These are phyloP conservation scores for Aurelia sp. DNA, from an alignment of 30 jellyfish, hydroid and myxozoan species.

Conservation along the genomic window DNA sequence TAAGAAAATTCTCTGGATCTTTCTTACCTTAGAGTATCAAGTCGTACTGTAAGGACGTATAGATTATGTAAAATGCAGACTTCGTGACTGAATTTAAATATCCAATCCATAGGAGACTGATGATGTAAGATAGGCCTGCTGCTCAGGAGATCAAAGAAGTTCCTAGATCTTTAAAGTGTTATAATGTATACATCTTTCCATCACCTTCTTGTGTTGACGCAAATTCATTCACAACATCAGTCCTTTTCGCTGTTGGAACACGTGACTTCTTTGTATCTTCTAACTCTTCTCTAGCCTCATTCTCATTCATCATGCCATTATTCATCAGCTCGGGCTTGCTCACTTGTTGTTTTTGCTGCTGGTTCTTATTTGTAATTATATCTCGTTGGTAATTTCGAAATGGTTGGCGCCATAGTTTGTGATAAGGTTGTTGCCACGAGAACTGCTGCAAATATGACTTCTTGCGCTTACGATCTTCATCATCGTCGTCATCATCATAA, in stretches of 20 bases:
- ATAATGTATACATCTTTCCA: slow-evolving; percentile 55
- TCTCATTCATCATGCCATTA: slow-evolving; percentile 34
- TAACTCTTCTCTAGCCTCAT: slow-evolving; percentile 66
- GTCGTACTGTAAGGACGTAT: too few relatives aligned
- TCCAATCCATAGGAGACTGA: too few relatives aligned
- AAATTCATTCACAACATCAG: background rate
- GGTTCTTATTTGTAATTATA: slow-evolving; percentile 14
- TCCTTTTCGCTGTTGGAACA: slow-evolving; percentile 48
- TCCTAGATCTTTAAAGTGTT: background rate
- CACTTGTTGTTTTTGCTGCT: background rate
- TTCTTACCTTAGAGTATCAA: too few relatives aligned
- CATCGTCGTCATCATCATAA: slow-evolving; percentile 61
- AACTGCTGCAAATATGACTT: slow-evolving; percentile 32
- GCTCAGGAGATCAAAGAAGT: too few relatives aligned
- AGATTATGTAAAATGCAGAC: too few relatives aligned
- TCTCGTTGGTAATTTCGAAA: slow-evolving; percentile 56
- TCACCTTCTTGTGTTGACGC: background rate
- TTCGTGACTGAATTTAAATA: too few relatives aligned
- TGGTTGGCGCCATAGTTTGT: background rate
- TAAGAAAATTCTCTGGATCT: too few relatives aligned
- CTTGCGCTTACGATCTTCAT: slow-evolving; percentile 50
- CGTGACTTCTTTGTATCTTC: slow-evolving; percentile 71
- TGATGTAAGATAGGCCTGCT: too few relatives aligned
- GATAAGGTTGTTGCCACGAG: slow-evolving; percentile 32
- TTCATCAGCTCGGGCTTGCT: slow-evolving; percentile 31